A percentile compares a stretch with the other conserved stretches of the same genome.
Conservation (phyloP, 2,113 vertebrate genomes). For the Anoura caudifer region DNA sequence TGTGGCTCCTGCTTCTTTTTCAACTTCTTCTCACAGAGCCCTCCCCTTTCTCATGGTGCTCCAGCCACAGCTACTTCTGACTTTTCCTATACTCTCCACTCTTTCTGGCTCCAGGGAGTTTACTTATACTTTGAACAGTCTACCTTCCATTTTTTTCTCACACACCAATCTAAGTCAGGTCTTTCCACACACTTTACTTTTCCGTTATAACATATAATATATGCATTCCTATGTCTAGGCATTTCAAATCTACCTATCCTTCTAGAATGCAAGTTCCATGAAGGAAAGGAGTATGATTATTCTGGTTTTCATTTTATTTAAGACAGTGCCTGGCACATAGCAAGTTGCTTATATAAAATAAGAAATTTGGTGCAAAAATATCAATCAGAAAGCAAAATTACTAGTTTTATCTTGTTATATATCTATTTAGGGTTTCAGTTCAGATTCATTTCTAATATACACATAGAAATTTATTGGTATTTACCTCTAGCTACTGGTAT, state of each 20-base stretch:
- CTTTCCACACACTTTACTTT: not conserved
- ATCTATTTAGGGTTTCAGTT: not conserved
- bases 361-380: conserved; percentile 13
- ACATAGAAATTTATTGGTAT: not conserved
- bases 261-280: not conserved
- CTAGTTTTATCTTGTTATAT: not conserved
- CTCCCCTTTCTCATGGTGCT: not conserved
- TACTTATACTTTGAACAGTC: not conserved
- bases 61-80: too few species aligned
- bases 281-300: not conserved
- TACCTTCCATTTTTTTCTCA: not conserved
- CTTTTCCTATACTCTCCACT: not conserved
- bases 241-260: not conserved
- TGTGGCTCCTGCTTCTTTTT: not conserved
- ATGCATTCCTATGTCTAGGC: not conserved
- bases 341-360: not conserved
- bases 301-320: not conserved
- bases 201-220: not conserved
- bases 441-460: not conserved
- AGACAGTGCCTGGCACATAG: not conserved
- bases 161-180: not conserved
- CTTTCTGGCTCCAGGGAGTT: not conserved
- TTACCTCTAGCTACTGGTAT: not conserved
- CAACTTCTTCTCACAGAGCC: too few species aligned
- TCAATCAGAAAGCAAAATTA: not conserved